These are phyloP conservation scores for Mionectes olivaceus DNA, from an alignment of 2,797 vertebrate species.

Conservation along the genomic window DNA sequence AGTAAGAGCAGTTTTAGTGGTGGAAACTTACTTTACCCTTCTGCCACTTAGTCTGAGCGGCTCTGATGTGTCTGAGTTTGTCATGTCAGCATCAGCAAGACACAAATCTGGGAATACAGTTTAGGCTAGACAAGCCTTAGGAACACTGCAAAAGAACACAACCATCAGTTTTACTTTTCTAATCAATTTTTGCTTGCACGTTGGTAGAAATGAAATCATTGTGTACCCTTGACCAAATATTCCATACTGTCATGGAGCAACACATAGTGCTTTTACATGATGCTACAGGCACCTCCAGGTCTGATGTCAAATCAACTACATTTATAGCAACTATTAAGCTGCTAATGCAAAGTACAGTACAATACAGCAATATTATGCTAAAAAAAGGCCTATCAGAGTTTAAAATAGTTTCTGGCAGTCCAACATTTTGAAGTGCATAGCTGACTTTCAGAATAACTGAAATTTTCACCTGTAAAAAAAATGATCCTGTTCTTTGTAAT, in stretches of 20 bases:
- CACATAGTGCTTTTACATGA: fast-evolving
- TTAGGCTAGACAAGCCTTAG: not conserved
- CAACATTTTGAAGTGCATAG: not conserved
- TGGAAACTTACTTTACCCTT: constrained; percentile 58
- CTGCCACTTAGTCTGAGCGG: not conserved
- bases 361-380: not conserved
- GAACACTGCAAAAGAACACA: not conserved
- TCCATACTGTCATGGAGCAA: not conserved
- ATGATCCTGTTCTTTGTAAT: not conserved
- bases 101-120: not conserved
- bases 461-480: constrained; percentile 13
- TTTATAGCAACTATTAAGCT: not conserved
- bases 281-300: not conserved
- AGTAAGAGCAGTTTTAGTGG: constrained; percentile 10
- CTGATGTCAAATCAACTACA: not conserved
- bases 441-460: not conserved
- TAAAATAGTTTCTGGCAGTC: not conserved
- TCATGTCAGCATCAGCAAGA: not conserved
- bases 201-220: not conserved
- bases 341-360: not conserved
- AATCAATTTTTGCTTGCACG: not conserved
- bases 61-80: not conserved
- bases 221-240: not conserved
- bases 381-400: not conserved
- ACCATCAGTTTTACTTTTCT: not conserved